A percentile compares a stretch with the other conserved stretches of the same genome.
phyloP scores from a whole-genome alignment of 23 tunicate species.

The Styela clava region DNA sequence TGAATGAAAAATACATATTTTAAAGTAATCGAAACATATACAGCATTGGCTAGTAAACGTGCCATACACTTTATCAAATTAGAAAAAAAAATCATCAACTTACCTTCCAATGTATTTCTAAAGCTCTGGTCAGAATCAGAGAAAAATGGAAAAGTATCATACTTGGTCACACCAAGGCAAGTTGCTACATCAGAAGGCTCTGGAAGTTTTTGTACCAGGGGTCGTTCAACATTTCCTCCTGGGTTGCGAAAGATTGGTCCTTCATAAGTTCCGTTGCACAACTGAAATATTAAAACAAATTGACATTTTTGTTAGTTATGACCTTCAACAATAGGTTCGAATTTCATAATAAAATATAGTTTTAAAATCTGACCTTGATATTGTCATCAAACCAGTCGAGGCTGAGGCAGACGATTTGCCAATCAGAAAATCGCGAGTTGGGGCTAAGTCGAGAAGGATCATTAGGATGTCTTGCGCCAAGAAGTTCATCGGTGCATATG shows the following conservation, averaged over 20 bases:
- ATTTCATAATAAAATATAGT: no score
- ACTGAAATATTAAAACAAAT: neutral
- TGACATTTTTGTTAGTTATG: no score
- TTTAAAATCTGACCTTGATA: conserved; percentile 43
- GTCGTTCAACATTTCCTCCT: conserved; percentile 73
- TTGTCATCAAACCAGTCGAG: conserved; percentile 86
- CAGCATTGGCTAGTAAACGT: no score
- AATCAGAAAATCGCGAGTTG: conserved; percentile 69
- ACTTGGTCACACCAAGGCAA: conserved; percentile 46
- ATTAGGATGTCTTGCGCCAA: conserved; percentile 60
- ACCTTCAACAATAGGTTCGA: no score
- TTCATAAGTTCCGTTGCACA: conserved; percentile 77
- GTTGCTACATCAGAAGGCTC: conserved; percentile 42
- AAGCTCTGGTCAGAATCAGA: conserved; percentile 63
- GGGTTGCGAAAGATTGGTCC: conserved; percentile 79
- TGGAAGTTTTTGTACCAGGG: conserved; percentile 56
- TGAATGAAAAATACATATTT: no score
- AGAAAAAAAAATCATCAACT: no score
- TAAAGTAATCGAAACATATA: no score
- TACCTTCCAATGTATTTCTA: conserved; percentile 75
- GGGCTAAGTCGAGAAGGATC: conserved; percentile 40
- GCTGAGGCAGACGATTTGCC: conserved; percentile 72
- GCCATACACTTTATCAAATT: no score
- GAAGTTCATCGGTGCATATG: conserved; percentile 58
- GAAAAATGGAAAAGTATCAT: conserved; percentile 67